Evolutionary conservation across 1,140 invertebrate species (phyloP).

Genomic region (Elymnias hypermnestra): DNA sequence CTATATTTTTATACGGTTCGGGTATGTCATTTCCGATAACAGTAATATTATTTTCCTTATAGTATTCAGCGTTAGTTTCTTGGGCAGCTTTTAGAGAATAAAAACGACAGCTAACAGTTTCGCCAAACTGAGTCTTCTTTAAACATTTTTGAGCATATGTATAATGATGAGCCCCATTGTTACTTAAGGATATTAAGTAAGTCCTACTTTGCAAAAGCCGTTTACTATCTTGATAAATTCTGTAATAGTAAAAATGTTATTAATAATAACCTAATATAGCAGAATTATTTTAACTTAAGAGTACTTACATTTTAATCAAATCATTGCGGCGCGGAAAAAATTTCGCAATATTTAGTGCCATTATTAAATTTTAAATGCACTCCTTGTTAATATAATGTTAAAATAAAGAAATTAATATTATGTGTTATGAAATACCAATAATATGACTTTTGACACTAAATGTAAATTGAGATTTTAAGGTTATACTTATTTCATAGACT

Average conservation of each 20-base stretch:
- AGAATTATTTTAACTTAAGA: background rate
- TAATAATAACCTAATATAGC: background rate
- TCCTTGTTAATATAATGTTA: too few species aligned
- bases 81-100: constrained; percentile 47
- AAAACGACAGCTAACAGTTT: constrained; percentile 22
- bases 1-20: constrained; percentile 71
- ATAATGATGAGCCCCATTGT: constrained; percentile 1
- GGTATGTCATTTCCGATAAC: constrained; percentile 60
- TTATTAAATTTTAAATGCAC: background rate
- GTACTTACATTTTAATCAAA: constrained; percentile 21
- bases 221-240: constrained; percentile 10
- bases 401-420: too few species aligned
- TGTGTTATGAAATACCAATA: too few species aligned
- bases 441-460: too few species aligned
- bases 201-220: constrained; percentile 5
- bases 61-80: constrained; percentile 41
- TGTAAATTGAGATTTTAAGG: too few species aligned
- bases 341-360: constrained; percentile 20
- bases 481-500: too few species aligned
- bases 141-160: constrained; percentile 6
- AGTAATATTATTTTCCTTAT: constrained; percentile 60
- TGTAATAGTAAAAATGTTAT: background rate
- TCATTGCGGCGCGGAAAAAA: constrained; percentile 9
- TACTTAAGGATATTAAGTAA: constrained; percentile 4
- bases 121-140: background rate